phyloP scores from a whole-genome alignment of 2,888 invertebrate genomes.

The Conchocele bisecta region DNA sequence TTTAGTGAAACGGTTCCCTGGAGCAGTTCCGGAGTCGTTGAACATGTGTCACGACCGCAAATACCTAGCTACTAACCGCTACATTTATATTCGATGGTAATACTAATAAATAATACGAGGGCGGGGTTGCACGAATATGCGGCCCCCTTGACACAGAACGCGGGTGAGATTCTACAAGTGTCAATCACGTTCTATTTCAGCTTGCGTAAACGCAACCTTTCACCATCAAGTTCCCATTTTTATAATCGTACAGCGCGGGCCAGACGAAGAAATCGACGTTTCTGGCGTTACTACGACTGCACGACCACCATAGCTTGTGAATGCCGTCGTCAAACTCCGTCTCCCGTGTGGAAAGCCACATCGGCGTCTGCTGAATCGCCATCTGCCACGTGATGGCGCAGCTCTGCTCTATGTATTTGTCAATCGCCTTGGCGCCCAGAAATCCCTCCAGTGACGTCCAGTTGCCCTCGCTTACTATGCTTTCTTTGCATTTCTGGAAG shows the following conservation, averaged over 20 bases:
- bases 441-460: slow-evolving; percentile 42
- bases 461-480: slow-evolving; percentile 10
- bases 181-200: no score
- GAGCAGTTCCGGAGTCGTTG: no score
- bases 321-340: slow-evolving; percentile 67
- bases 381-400: slow-evolving; percentile 75
- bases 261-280: slow-evolving; percentile 73
- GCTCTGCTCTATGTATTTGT: slow-evolving; percentile 67
- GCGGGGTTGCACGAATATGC: no score
- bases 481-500: slow-evolving; percentile 64
- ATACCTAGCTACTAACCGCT: no score
- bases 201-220: slow-evolving; percentile 75
- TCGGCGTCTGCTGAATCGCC: slow-evolving; percentile 75
- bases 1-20: no score
- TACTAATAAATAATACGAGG: no score
- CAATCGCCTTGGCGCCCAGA: slow-evolving; percentile 56
- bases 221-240: slow-evolving; percentile 73
- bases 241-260: slow-evolving; percentile 76
- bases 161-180: no score
- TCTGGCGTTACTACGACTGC: slow-evolving; percentile 67
- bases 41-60: no score
- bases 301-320: slow-evolving; percentile 79
- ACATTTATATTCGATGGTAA: no score
- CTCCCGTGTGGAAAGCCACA: slow-evolving; percentile 67
- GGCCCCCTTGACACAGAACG: no score